Evolutionary conservation across 2,888 invertebrate species (phyloP).

Genomic region (Sarcophaga carnaria): DNA sequence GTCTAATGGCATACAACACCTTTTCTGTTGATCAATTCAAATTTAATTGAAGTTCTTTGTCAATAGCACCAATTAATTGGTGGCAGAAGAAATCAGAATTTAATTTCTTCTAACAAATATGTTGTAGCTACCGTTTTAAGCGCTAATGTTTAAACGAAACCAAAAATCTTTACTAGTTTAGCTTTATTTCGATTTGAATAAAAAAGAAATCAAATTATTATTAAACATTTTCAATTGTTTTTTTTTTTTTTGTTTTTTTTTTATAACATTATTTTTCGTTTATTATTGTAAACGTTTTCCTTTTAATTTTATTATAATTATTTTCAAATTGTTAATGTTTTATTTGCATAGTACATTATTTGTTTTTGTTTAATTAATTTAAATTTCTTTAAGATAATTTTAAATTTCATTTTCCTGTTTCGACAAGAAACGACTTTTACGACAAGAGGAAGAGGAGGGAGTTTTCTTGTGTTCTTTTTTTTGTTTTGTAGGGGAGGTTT

Average conservation of each 20-base stretch:
- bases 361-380: slow-evolving; percentile 56
- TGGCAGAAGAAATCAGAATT: too few species aligned
- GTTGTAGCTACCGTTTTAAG: background rate
- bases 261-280: slow-evolving; percentile 67
- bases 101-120: too few species aligned
- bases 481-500: slow-evolving; percentile 26
- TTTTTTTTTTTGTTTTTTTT: slow-evolving; percentile 33
- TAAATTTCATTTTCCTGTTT: slow-evolving; percentile 41
- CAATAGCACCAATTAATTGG: too few species aligned
- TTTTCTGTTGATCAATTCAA: too few species aligned
- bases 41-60: too few species aligned
- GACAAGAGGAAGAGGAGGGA: slow-evolving; percentile 66
- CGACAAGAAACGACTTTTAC: slow-evolving; percentile 54
- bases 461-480: slow-evolving; percentile 37
- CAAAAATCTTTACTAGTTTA: background rate
- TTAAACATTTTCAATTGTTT: background rate
- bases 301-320: slow-evolving; percentile 53
- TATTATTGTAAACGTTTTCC: slow-evolving; percentile 62
- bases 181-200: background rate
- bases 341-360: slow-evolving; percentile 50
- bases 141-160: background rate
- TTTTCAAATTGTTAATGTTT: slow-evolving; percentile 60
- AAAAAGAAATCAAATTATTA: background rate
- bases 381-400: slow-evolving; percentile 63
- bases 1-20: too few species aligned